A percentile compares a stretch with the other conserved stretches of the same genome.
Evolutionary conservation across 2,888 invertebrate species (phyloP).

Genomic region (Hyposoter dolosus): DNA sequence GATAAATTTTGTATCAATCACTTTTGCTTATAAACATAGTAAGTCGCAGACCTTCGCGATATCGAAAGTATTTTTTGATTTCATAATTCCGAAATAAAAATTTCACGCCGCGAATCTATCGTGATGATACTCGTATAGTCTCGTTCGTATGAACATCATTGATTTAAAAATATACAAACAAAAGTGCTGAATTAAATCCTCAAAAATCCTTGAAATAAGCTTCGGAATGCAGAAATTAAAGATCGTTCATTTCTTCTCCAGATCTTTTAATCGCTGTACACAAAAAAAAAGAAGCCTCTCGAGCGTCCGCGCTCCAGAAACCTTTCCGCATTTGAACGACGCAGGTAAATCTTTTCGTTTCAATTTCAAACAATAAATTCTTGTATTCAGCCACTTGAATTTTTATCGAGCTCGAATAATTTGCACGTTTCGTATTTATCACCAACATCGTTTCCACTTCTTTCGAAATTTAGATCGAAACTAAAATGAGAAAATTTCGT

Average conservation of each 20-base stretch:
- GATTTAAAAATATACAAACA: conserved; percentile 73
- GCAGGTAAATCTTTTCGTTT: conserved; percentile 31
- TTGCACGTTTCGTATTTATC: not conserved
- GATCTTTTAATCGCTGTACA: conserved; percentile 44
- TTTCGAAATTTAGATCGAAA: not conserved
- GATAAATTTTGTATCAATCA: not conserved
- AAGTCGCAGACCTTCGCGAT: not conserved
- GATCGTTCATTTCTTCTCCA: conserved; percentile 40
- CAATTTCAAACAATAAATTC: no score
- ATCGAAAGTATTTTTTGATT: conserved; percentile 40
- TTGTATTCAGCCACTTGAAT: not conserved
- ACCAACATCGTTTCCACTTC: not conserved
- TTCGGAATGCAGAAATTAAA: conserved; percentile 46
- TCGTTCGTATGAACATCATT: conserved; percentile 81
- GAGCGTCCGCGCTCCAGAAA: conserved; percentile 5
- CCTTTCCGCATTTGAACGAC: not conserved
- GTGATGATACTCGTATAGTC: conserved; percentile 79
- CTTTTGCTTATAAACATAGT: not conserved
- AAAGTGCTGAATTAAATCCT: conserved; percentile 61
- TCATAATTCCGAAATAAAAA: not conserved
- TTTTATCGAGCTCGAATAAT: not conserved
- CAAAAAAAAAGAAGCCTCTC: conserved; percentile 5
- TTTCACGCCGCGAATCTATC: not conserved
- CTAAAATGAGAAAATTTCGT: not conserved
- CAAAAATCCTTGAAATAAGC: not conserved